A percentile compares a stretch with the other conserved stretches of the same genome.
Conservation (phyloP, 2,888 invertebrate species). For the Sympetrum striolatum region DNA sequence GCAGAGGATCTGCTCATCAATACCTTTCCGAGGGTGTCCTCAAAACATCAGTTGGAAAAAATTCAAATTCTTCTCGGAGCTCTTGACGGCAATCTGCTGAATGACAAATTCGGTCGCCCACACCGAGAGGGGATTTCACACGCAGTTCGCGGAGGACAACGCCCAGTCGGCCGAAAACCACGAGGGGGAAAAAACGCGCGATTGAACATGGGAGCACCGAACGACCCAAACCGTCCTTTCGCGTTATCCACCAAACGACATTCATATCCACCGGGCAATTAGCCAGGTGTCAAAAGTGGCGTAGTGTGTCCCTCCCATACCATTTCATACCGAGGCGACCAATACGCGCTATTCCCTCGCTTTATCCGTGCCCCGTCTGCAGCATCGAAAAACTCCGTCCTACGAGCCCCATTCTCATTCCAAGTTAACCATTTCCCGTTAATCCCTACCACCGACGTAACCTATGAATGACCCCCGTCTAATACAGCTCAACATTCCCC, state of each 20-base stretch:
- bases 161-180: not conserved
- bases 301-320: not conserved
- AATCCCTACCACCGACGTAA: not conserved
- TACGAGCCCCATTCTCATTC: not conserved
- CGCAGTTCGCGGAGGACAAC: conserved; percentile 6
- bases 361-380: not conserved
- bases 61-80: not conserved
- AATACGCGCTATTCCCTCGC: not conserved
- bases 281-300: conserved; percentile 32
- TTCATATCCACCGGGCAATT: conserved; percentile 2
- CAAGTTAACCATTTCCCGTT: not conserved
- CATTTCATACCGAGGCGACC: not conserved
- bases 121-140: not conserved
- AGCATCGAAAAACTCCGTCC: not conserved
- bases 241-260: not conserved
- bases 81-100: conserved; percentile 1
- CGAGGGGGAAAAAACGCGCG: not conserved
- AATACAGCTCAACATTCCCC: not conserved
- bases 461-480: not conserved
- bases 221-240: not conserved
- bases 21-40: not conserved
- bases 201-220: conserved; percentile 9
- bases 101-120: conserved; percentile 27
- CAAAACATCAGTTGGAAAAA: not conserved
- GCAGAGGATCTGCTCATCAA: no score